Base-by-base conservation (phyloP, 2,113 vertebrate genomes). In the Cryptoleucopteryx plumbea region DNA sequence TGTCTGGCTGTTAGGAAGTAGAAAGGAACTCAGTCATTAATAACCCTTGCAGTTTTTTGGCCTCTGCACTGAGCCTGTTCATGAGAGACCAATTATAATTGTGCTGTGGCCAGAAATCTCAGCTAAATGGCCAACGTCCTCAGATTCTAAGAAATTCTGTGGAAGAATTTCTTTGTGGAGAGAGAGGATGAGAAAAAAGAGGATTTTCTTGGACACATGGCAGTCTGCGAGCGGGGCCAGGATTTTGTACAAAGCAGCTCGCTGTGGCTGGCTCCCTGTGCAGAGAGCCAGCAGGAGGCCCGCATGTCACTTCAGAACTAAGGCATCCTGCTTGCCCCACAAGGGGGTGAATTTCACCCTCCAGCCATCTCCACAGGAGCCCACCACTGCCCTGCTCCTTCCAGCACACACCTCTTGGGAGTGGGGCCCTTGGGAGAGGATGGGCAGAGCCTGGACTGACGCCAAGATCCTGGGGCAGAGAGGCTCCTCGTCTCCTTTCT, bases 111-210 rank as follows among this genome's bases (percentile, higher is more conserved):
- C 94, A 96, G 84, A 85, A 96, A 82, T 88, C 89, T 85, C 90
- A 73, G 90, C 78, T 96, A 88, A 94, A 91, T 80, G 87, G 93
- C 87, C 84, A 90, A 48, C n/a, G 10, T 96, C 82, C 92, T 92
- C 85, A 66, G 94, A 94, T 95, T 97, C 96, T 95, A 80, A 96
- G 96, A 97, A 96, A 96, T 95, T 94, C 87, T 58, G 62, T 87
- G 84, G 87, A 96, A 85, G 91, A 89, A 91, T 96, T 96, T 93
- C 89, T 94, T 96, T 96, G 93, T 94, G 78, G 48, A 77, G 71
- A 79, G 86, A 82, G 87, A 80, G 40, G 94, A 95, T 94, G 94
- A 82, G 87, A 85, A 93, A 83, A 96, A 90, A 73, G 90, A 90
- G 73, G 90, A 93, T 94, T 96, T 97, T 95, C 70, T 97, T 96